Conservation (phyloP, 2,113 vertebrate genomes). For the Drymodes brunneopygia region DNA sequence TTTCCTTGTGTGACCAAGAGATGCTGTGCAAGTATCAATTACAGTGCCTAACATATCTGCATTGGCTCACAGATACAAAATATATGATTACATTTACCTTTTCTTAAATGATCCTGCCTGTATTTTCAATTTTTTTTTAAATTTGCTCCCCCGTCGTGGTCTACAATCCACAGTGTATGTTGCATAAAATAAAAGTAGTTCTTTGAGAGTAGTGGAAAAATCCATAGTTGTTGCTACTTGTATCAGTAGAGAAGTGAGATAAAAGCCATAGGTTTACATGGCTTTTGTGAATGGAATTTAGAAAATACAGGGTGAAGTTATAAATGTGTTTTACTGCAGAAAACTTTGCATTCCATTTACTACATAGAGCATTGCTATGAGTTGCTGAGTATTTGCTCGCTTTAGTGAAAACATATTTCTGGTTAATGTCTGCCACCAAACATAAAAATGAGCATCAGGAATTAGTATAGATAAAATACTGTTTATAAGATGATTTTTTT, state of each 20-base stretch:
- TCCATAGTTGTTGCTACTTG: not conserved
- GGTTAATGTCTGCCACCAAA: not conserved
- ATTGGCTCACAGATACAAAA: not conserved
- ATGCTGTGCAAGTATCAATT: not conserved
- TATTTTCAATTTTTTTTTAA: not conserved
- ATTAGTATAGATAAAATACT: not conserved
- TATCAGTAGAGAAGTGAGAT: not conserved
- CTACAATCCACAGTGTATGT: not conserved
- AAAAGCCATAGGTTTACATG: not conserved
- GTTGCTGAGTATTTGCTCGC: not conserved
- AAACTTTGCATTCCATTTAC: not conserved
- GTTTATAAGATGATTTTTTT: not conserved
- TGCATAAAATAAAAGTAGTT: not conserved
- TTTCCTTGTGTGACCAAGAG: not conserved
- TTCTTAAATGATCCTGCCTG: not conserved
- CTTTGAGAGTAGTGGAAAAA: not conserved
- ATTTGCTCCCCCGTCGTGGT: not conserved
- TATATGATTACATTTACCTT: not conserved
- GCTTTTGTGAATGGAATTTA: not conserved
- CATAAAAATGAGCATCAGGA: not conserved
- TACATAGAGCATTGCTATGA: rapidly evolving
- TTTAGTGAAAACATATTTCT: not conserved
- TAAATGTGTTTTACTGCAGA: not conserved
- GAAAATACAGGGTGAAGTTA: not conserved
- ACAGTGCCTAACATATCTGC: not conserved